phyloP scores from a whole-genome alignment of 1,140 invertebrate species.

The Pantala flavescens region DNA sequence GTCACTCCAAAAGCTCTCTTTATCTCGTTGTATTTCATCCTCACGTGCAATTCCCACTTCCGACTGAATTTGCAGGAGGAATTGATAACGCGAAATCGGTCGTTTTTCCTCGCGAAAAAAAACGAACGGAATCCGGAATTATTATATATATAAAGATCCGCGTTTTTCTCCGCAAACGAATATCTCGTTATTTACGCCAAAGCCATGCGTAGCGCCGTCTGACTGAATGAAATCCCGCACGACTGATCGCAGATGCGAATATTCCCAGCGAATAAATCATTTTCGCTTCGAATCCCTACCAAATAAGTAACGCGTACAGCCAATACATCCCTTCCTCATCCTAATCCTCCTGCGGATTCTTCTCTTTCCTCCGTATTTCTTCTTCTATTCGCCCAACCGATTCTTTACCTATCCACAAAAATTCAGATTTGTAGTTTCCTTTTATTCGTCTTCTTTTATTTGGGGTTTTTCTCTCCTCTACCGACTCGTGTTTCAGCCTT shows the following conservation, averaged over 20 bases:
- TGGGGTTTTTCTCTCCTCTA: no score
- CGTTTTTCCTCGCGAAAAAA: no score
- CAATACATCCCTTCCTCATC: background rate
- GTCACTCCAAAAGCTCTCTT: no score
- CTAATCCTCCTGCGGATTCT: background rate
- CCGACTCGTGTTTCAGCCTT: no score
- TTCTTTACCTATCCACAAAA: no score
- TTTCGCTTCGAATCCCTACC: background rate
- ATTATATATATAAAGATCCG: constrained; percentile 1
- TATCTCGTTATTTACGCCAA: background rate
- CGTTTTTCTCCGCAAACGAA: background rate
- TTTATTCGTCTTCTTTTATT: no score
- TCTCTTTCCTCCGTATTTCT: background rate
- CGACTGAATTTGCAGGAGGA: no score
- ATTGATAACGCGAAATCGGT: no score
- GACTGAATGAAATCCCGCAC: background rate
- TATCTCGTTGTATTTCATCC: no score
- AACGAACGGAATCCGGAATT: background rate
- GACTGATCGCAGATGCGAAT: background rate
- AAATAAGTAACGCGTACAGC: constrained; percentile 1
- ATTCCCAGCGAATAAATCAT: background rate
- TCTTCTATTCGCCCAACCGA: no score
- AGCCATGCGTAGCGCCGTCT: background rate
- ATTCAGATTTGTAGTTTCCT: no score
- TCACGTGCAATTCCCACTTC: no score